Base-by-base conservation (phyloP, 2,888 invertebrate genomes). In the Diogma glabrata region DNA sequence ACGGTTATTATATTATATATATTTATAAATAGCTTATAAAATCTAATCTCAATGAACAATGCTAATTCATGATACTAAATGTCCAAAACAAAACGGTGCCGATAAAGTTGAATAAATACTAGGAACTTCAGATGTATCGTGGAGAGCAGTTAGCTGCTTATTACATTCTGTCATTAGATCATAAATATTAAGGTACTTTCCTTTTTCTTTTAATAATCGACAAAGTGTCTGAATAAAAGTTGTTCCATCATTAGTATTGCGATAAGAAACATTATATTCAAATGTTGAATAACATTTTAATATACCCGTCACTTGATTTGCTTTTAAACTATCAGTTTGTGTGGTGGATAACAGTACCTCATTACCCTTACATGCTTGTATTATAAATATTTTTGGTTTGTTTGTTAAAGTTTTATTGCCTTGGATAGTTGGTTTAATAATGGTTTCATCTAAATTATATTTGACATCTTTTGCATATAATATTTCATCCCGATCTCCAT, bases 251-350 rank as follows among this genome's bases (percentile, higher is more conserved):
- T 17, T 58, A 3, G 61, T 58, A 3, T 61, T 58, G 23, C 70
- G 66, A 60, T 62, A 69, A 4, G 70, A 63, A 1, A 65, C 66
- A 52, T 20, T 54, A 63, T 64, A 70, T 55, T 69, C 69, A 51
- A 63, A 69, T 36, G 66, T 69, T 53, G 70, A 69, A 43, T 67
- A 70, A 46, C 65, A 67, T 53, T 67, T 69, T 1, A 67, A 57
- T 47, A 69, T 66, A 69, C n/a, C n/a, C n/a, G n/a, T n/a, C n/a
- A n/a, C n/a, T n/a, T n/a, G n/a, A n/a, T n/a, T n/a, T n/a, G n/a
- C n/a, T n/a, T n/a, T n/a, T n/a, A n/a, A n/a, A n/a, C n/a, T n/a
- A n/a, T n/a, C n/a, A n/a, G n/a, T n/a, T n/a, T n/a, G n/a, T n/a
- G n/a, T n/a, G n/a, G n/a, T n/a, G n/a, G n/a, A n/a, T n/a, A n/a